These are phyloP conservation scores for Bombus huntii DNA, from an alignment of 1,140 invertebrate genomes.

Conservation along the genomic window DNA sequence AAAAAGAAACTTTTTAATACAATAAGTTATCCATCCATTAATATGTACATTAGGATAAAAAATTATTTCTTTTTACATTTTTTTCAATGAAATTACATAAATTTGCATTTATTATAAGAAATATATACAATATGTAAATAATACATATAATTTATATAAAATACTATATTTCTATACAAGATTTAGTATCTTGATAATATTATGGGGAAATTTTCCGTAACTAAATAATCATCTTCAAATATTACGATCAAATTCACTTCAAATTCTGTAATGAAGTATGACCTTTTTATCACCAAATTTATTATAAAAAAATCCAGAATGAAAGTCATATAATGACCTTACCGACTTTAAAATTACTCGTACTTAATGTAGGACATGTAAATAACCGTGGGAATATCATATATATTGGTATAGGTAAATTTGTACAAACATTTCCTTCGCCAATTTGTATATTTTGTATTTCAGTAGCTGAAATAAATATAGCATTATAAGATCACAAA, in stretches of 20 bases:
- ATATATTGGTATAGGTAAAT: constrained; percentile 94
- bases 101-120: constrained; percentile 54
- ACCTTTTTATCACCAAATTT: background rate
- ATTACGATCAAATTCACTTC: constrained; percentile 97
- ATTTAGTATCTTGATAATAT: constrained; percentile 86
- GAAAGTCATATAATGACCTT: constrained; percentile 69
- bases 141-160: constrained; percentile 56
- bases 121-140: constrained; percentile 57
- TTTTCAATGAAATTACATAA: constrained; percentile 45
- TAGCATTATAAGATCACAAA: background rate
- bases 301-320: background rate
- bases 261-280: constrained; percentile 89
- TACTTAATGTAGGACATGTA: constrained; percentile 95
- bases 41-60: constrained; percentile 4
- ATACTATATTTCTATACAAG: constrained; percentile 37
- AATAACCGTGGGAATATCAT: constrained; percentile 98
- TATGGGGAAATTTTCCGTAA: constrained; percentile 98
- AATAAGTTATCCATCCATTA: constrained; percentile 17
- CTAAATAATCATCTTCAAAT: constrained; percentile 95
- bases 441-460: constrained; percentile 99
- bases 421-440: constrained; percentile 93
- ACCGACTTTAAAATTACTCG: constrained; percentile 98
- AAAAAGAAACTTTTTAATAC: constrained; percentile 25
- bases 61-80: constrained; percentile 38
- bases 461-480: constrained; percentile 91